Evolutionary conservation across 1,140 invertebrate species (phyloP), one percentile per base, ranked within the genome.

Genomic region (Caenorhabditis brenneri): DNA sequence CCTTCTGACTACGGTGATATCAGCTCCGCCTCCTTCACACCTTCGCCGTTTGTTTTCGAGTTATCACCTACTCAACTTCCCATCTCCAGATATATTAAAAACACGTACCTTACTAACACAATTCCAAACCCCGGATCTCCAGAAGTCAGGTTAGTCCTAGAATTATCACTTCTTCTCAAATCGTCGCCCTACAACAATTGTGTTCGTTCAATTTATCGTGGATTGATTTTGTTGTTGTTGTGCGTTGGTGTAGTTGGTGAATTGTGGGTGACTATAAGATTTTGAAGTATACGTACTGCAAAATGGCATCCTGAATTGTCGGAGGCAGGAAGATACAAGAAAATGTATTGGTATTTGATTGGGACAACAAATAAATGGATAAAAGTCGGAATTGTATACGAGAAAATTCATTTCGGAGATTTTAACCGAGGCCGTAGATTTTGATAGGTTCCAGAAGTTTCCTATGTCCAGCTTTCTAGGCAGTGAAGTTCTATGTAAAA

Each of bases 251-350:
- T 74, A 42, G 19, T 15, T 33, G 36, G 4, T n/a, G n/a, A 7
- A 42, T 39, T 74, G 65, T 74, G 36, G 5, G 65, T 42, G 65
- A 74, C 65, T 46, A 74, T 74, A 74, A 74, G n/a, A 74, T 22
- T n/a, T 74, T 74, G 65, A 74, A 74, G 65, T 74, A 74, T 74
- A 5, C 0, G 60, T 39, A 74, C 65, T 74, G 65, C 65, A 74
- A 74, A 74, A 74, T 74, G 19, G 65, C 65, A 74, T 42, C 65
- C n/a, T 42, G 29, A 46, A 42, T 74, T 74, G 65, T 74, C 10
- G 46, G 33, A 19, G 36, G 58, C 22, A 46, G 65, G 65, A 74
- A 74, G 65, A 74, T 74, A 74, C 65, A 74, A 74, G 65, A 42
- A 74, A 74, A 74, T 74, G 65, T 74, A 74, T 74, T n/a, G 65